Evolutionary conservation across 2,888 invertebrate genomes (phyloP), one percentile per base, ranked within the genome.

Genomic region (Acleris sparsana): DNA sequence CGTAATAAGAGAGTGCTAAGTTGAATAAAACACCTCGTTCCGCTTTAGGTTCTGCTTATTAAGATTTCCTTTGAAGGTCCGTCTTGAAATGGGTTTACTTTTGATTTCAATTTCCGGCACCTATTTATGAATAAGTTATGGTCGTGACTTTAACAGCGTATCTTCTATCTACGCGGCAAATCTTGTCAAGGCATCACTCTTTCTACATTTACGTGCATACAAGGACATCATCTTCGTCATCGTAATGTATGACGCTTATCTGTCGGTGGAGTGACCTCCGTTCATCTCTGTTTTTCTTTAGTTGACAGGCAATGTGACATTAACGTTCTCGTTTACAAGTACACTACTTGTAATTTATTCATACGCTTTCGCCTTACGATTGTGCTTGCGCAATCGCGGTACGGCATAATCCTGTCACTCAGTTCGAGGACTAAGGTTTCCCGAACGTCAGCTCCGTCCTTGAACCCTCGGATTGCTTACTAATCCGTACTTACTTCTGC

Each of bases 381-480:
- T 33, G 9, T 33, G 33, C 33, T 33, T 2, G 33, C 33, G 33
- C 33, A 9, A 6, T 44, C 44, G 44, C 44, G 29, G 46, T 29
- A n/a, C 33, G 16, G 58, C 49, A 48, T 58, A 58, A 58, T 58
- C 58, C 58, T n/a, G 22, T 33, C 48, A 57, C 46, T 57, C 57
- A 25, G 57, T 9, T 55, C 25, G 56, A 17, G 18, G 33, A 58
- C 57, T 58, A 58, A 49, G 48, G 58, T 49, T 58, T 58, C 58
- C 18, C 58, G 58, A 48, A 46, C 49, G 48, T 48, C 58, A 13
- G 17, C 18, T 25, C 17, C 17, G 57, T 17, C 58, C 58, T 18
- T 58, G 58, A 58, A 49, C 58, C 48, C 49, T 25, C 48, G 18
- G 49, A 49, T 18, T 33, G 49, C 48, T 58, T 25, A 57, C 57